Conservation (phyloP, 2,888 invertebrate species). For the Dicranocentrus wangi region DNA sequence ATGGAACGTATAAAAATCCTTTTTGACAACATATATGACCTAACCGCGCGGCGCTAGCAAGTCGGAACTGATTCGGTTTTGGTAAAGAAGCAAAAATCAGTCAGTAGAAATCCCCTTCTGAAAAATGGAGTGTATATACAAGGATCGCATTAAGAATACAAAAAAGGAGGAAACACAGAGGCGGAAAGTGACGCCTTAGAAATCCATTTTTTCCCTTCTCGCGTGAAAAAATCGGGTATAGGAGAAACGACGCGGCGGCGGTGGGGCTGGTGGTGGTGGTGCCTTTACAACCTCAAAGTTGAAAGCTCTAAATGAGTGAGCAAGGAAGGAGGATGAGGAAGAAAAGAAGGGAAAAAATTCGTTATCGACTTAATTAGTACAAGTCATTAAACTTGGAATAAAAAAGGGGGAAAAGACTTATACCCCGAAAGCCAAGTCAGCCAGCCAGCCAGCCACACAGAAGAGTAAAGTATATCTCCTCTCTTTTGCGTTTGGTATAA, state of each 20-base stretch:
- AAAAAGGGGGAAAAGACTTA: constrained; percentile 66
- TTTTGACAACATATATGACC: too few species aligned
- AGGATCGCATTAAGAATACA: constrained; percentile 41
- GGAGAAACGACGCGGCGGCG: constrained; percentile 29
- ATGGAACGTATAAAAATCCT: too few species aligned
- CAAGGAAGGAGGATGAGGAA: constrained; percentile 60
- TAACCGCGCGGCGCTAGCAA: too few species aligned
- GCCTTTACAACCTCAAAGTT: constrained; percentile 23
- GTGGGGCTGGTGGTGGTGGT: not conserved
- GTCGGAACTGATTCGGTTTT: too few species aligned
- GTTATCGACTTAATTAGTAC: constrained; percentile 72
- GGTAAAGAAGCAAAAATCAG: constrained; percentile 4
- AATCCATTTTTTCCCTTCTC: constrained; percentile 39
- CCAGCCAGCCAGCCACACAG: too few species aligned
- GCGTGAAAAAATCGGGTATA: constrained; percentile 16
- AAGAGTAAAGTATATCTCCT: too few species aligned
- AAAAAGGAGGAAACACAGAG: constrained; percentile 29
- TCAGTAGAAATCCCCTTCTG: constrained; percentile 15
- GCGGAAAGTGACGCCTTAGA: constrained; percentile 1
- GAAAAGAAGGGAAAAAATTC: constrained; percentile 70
- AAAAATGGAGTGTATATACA: constrained; percentile 9
- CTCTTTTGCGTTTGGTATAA: too few species aligned
- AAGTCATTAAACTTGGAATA: constrained; percentile 72
- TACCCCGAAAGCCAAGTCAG: too few species aligned
- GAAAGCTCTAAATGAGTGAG: constrained; percentile 59